Evolutionary conservation across 1,140 invertebrate species (phyloP), one percentile per base, ranked within the genome.

Genomic region (Hydropsyche tenuis): DNA sequence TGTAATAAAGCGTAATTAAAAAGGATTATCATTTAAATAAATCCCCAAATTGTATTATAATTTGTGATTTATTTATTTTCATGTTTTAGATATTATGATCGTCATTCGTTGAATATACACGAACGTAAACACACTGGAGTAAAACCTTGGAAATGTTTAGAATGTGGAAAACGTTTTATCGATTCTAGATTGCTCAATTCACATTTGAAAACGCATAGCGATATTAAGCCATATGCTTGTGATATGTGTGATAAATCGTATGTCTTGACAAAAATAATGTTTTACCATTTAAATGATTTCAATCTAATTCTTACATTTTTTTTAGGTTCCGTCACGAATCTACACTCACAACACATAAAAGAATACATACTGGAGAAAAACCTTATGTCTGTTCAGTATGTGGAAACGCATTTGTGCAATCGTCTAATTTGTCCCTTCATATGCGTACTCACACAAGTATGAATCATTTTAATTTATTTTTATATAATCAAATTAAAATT

Each of bases 401-500:
- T 70, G 85, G 85, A 1, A 87, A 86, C 74, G 83, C 82, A 0
- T 90, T 89, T 73, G 83, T 89, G 66, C 90, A 91, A 20, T 87
- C 89, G 6, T 92, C 92, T n/a, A 90, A 94, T 75, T 88, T 95
- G 85, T 92, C 90, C 46, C 84, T 92, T 53, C 93, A 94, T 79
- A 88, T 93, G 84, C 88, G 88, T 27, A 89, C 89, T 30, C 91
- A 93, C 77, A 80, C 82, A 6, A 81, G 85, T 14, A 77, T 79
- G 45, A 80, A 46, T 74, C 63, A 81, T 79, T n/a, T n/a, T n/a
- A n/a, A n/a, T n/a, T n/a, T 18, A 80, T 82, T 60, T 37, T 48
- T 74, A 82, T n/a, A n/a, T n/a, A n/a, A n/a, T n/a, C n/a, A n/a
- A n/a, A n/a, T 42, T 65, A 14, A 46, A 25, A 48, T 30, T 56